phyloP scores from a whole-genome alignment of 1,140 invertebrate genomes.

The Zaprionus ornatus region DNA sequence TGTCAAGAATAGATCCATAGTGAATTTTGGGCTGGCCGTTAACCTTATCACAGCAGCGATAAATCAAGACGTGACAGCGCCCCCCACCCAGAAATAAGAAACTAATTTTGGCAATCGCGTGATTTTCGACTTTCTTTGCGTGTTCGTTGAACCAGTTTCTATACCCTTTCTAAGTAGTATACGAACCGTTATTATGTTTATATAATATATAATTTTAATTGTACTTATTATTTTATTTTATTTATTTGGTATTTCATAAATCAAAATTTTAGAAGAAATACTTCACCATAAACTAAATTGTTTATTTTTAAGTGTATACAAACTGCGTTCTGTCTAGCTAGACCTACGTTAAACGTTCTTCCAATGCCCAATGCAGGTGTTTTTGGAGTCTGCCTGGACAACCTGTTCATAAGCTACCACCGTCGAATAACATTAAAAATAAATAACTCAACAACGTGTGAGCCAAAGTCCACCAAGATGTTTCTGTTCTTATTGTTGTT shows the following conservation, averaged over 20 bases:
- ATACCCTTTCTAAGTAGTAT: neutral
- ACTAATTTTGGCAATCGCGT: constrained; percentile 50
- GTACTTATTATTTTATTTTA: neutral
- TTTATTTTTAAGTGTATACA: neutral
- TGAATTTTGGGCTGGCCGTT: neutral
- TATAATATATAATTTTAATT: neutral
- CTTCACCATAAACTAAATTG: neutral
- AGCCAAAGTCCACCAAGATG: constrained; percentile 36
- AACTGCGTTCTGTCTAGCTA: neutral
- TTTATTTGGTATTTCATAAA: no score
- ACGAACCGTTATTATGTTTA: no score
- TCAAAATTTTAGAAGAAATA: no score
- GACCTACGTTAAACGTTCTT: neutral
- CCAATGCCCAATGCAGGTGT: constrained; percentile 1
- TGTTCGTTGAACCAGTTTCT: neutral
- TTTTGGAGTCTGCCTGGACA: neutral
- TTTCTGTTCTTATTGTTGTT: neutral
- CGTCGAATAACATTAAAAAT: constrained; percentile 47
- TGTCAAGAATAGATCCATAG: constrained; percentile 13
- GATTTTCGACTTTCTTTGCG: constrained; percentile 35
- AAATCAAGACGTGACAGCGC: constrained; percentile 36
- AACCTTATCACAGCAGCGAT: constrained; percentile 35
- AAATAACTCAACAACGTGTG: constrained; percentile 55
- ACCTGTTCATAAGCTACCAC: constrained; percentile 24
- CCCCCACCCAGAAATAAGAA: constrained; percentile 3